Evolutionary conservation across 92 coral and sea anemone species (phyloP).

Genomic region (Blastomussa wellsi): DNA sequence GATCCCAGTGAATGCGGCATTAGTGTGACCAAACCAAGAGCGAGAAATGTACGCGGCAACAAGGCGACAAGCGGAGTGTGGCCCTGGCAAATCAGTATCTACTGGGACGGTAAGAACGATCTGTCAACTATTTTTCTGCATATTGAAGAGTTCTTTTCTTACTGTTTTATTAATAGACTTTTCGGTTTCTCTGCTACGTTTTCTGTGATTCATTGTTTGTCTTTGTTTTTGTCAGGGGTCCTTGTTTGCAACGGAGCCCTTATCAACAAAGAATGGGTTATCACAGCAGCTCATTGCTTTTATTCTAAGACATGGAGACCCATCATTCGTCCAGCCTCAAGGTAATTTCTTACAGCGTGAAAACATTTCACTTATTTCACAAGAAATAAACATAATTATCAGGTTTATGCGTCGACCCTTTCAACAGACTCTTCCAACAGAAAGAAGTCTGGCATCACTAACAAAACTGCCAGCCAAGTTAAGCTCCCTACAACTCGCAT

Average conservation of each 20-base stretch:
- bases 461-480: too few species aligned
- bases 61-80: conserved; percentile 72
- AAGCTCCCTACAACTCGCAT: not conserved
- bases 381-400: too few species aligned
- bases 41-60: conserved; percentile 77
- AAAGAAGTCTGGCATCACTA: too few species aligned
- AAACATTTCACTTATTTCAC: not conserved
- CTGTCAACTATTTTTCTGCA: not conserved
- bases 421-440: not conserved
- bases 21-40: conserved; percentile 61
- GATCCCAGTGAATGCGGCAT: conserved; percentile 70
- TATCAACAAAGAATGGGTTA: conserved; percentile 68
- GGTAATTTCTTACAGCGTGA: conserved; percentile 24
- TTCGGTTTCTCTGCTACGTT: not conserved
- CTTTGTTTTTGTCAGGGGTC: not conserved
- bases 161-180: not conserved
- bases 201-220: not conserved
- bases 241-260: conserved; percentile 71
- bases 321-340: conserved; percentile 59
- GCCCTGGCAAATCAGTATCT: conserved; percentile 82
- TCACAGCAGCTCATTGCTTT: conserved; percentile 80
- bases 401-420: not conserved
- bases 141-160: not conserved
- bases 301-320: conserved; percentile 51
- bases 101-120: conserved; percentile 65